Base-by-base conservation (phyloP, 2,888 invertebrate species). In the Cephus pygmeus region DNA sequence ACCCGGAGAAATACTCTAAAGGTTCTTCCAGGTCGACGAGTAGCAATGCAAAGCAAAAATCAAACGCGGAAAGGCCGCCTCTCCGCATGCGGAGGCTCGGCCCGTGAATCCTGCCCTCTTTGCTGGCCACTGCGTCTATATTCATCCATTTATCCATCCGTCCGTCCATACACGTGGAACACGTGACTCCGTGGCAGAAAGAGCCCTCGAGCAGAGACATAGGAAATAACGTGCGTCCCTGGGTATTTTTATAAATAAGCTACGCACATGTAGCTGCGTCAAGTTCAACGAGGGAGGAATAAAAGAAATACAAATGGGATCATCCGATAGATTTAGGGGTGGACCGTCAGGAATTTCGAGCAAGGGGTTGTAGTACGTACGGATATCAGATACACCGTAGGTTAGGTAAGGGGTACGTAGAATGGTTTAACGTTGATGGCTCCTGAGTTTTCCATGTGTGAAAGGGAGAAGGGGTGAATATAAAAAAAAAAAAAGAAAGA, bases 1-100 rank as follows among this genome's bases (percentile, higher is more conserved):
- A 86, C 86, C 87, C 88, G 88, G 90, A 90, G 56, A 90, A 90
- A 88, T 85, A 87, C 88, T 89, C 86, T 86, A 89, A 90, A 90
- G 88, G 86, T 87, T 77, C 83, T 89, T 86, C 85, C 89, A 83
- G 85, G 77, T 87, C 88, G 89, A 77, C 80, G 87, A 80, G 40
- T 85, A 85, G 88, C 88, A 90, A 90, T 90, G 89, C 88, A 82
- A 86, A 88, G 83, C 87, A 87, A 89, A 90, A 90, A 90, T 90
- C 90, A 89, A 90, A 90, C 86, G 86, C 84, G 84, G 76, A 33
- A 71, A 15, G 34, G 56, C 35, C 69, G 68, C 56, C 34, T 76
- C 40, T 40, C 40, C 40, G 40, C 40, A 40, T 15, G 40, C 40
- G 40, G 40, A 40, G 40, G 15, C 40, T 40, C 36, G 36, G 36